A percentile compares a stretch with the other conserved stretches of the same genome.
These are phyloP conservation scores for Prionailurus viverrinus DNA, from an alignment of 2,113 vertebrate genomes.

Conservation along the genomic window DNA sequence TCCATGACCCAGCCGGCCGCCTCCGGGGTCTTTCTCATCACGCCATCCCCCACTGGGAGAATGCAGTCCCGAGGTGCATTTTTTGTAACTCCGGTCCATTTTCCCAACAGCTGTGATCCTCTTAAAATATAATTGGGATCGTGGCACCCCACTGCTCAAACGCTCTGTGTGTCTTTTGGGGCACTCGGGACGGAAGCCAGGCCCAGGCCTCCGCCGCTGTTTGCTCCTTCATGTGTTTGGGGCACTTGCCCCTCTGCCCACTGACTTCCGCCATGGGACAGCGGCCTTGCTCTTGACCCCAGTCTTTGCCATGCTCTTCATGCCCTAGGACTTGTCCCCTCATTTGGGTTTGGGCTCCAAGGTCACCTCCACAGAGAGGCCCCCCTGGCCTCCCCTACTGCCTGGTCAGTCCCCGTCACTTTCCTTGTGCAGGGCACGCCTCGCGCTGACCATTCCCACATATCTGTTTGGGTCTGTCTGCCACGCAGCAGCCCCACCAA, in stretches of 20 bases:
- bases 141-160: accelerated
- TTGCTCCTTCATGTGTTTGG: neutral
- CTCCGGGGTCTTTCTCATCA: neutral
- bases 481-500: neutral
- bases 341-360: neutral
- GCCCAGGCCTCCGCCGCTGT: too few species aligned
- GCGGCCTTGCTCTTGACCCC: neutral
- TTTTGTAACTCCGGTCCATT: neutral
- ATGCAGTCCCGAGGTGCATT: neutral
- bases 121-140: neutral
- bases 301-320: neutral
- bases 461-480: neutral
- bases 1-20: neutral
- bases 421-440: neutral
- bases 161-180: neutral
- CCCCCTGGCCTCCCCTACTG: accelerated
- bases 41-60: accelerated
- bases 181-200: neutral
- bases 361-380: neutral
- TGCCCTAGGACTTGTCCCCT: neutral
- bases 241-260: neutral
- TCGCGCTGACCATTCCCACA: neutral
- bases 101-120: neutral
- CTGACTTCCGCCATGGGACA: neutral
- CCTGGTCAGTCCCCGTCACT: neutral